These are phyloP conservation scores for Metopia argyrocephala DNA, from an alignment of 2,888 invertebrate species.

Conservation along the genomic window DNA sequence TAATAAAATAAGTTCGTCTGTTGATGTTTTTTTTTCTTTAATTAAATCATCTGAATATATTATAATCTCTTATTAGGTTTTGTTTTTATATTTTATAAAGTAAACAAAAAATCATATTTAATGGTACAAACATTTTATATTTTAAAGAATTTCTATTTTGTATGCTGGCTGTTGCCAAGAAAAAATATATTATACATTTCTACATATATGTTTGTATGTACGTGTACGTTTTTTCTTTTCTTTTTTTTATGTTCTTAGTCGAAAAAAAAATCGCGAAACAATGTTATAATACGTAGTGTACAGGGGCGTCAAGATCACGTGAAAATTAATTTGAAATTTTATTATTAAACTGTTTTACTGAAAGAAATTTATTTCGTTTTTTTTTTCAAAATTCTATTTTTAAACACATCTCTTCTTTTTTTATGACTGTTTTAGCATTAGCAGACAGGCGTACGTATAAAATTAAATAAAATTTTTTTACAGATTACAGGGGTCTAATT, in stretches of 20 bases:
- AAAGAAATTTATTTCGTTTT: constrained; percentile 3
- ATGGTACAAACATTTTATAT: not conserved
- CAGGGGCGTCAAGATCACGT: constrained; percentile 61
- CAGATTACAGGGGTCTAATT: too few relatives aligned
- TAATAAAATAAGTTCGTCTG: not conserved
- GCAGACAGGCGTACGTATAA: not conserved
- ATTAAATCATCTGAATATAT: not conserved
- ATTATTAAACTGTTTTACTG: constrained; percentile 44
- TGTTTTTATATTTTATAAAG: constrained; percentile 18
- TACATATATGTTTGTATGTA: too few relatives aligned
- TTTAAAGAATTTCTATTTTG: constrained; percentile 21
- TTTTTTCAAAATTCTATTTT: constrained; percentile 4
- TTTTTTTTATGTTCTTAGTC: not conserved
- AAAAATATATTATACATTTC: constrained; percentile 4
- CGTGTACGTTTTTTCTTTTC: not conserved
- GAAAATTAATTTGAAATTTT: constrained; percentile 42
- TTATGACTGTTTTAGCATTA: not conserved
- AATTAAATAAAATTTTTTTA: too few relatives aligned
- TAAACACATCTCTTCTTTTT: not conserved
- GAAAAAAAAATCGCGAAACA: not conserved
- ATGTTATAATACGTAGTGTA: constrained; percentile 28
- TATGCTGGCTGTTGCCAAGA: constrained; percentile 56
- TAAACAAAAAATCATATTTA: not conserved
- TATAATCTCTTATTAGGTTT: constrained; percentile 1
- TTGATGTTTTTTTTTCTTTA: not conserved